Conservation (phyloP, 2,888 invertebrate genomes). For the Abscondita cerata region DNA sequence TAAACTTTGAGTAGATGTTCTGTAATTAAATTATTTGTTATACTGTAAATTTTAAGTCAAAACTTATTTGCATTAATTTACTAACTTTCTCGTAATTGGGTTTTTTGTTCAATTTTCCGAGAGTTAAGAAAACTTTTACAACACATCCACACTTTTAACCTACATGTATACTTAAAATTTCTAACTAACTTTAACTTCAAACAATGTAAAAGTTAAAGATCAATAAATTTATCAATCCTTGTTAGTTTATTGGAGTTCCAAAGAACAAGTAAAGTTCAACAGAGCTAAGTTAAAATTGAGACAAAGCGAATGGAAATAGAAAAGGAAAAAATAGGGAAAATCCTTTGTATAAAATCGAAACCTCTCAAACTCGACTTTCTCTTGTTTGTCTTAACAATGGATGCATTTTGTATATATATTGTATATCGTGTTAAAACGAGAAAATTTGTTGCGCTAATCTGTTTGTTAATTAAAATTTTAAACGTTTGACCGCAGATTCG, state of each 20-base stretch:
- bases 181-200: no score
- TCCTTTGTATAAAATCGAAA: constrained; percentile 32
- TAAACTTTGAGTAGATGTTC: no score
- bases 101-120: no score
- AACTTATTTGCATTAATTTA: no score
- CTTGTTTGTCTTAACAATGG: constrained; percentile 28
- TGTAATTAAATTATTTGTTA: no score
- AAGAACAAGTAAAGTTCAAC: constrained; percentile 25
- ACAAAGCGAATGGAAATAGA: constrained; percentile 13
- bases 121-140: no score
- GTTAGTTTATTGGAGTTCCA: constrained; percentile 12
- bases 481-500: background rate
- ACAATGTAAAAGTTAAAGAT: constrained; percentile 4
- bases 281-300: constrained; percentile 9
- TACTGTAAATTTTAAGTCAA: no score
- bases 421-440: no score
- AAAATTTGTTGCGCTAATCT: constrained; percentile 12
- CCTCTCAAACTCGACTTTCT: constrained; percentile 40
- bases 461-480: constrained; percentile 21
- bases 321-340: constrained; percentile 23
- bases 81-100: no score
- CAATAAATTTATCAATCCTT: constrained; percentile 23
- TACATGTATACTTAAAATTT: no score
- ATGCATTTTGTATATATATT: constrained; percentile 18
- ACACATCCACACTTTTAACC: no score